Conservation (phyloP, 2,888 invertebrate species). For the Cantharis nigra region DNA sequence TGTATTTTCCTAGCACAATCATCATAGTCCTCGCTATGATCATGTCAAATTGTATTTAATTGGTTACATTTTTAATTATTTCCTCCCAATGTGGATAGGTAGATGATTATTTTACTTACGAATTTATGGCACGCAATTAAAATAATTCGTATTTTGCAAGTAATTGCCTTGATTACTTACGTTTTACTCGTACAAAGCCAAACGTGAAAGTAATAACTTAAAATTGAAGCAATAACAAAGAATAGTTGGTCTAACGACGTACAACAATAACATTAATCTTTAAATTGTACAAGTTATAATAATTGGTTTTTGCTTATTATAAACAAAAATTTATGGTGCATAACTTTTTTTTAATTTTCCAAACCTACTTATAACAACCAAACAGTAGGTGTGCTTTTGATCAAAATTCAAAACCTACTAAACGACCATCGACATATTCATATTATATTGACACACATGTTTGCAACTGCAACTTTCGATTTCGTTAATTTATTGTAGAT, state of each 20-base stretch:
- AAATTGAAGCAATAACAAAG: neutral
- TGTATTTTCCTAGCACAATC: neutral
- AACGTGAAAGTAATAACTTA: neutral
- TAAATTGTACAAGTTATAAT: neutral
- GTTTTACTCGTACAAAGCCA: neutral
- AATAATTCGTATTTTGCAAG: neutral
- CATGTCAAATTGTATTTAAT: neutral
- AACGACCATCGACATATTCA: neutral
- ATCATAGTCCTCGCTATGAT: neutral
- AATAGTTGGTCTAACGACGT: neutral
- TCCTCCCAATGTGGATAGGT: neutral
- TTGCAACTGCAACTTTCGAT: neutral
- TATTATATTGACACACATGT: neutral
- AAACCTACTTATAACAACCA: neutral
- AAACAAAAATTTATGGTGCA: neutral
- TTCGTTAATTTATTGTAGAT: neutral
- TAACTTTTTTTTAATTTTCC: neutral
- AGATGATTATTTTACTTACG: neutral
- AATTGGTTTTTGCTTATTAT: neutral
- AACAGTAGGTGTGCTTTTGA: neutral
- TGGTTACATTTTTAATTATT: neutral
- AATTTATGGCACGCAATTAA: neutral
- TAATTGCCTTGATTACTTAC: neutral
- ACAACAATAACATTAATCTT: neutral
- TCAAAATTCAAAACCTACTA: neutral